Evolutionary conservation across 2,888 invertebrate species (phyloP).

Genomic region (Salpingus planirostris): DNA sequence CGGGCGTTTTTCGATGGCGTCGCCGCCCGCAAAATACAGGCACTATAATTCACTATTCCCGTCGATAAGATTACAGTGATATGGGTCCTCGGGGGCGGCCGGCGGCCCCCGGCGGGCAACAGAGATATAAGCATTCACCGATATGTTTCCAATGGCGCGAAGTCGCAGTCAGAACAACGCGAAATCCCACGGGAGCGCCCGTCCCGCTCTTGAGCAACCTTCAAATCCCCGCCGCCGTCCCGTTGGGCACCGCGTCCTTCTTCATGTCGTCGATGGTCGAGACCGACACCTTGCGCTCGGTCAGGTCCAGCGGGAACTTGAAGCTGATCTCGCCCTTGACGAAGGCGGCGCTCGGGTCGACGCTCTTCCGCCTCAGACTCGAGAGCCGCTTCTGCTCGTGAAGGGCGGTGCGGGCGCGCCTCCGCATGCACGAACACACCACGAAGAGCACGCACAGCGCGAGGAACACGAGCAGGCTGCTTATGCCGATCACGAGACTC

Average conservation of each 20-base stretch:
- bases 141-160: slow-evolving; percentile 16
- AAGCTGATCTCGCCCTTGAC: slow-evolving; percentile 48
- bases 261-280: slow-evolving; percentile 41
- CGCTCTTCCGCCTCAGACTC: slow-evolving; percentile 25
- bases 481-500: slow-evolving; percentile 46
- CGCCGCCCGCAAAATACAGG: slow-evolving; percentile 8
- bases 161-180: no score
- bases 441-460: slow-evolving; percentile 42
- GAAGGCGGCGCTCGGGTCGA: slow-evolving; percentile 39
- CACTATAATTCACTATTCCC: slow-evolving; percentile 20
- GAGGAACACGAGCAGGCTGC: slow-evolving; percentile 42
- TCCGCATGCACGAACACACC: slow-evolving; percentile 58
- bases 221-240: slow-evolving; percentile 34
- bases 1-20: no score
- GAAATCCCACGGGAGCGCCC: background rate
- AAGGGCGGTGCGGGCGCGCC: slow-evolving; percentile 54
- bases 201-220: slow-evolving; percentile 14
- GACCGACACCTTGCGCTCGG: slow-evolving; percentile 38
- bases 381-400: slow-evolving; percentile 30
- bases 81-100: slow-evolving; percentile 10
- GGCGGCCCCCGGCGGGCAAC: background rate
- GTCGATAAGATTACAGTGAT: slow-evolving; percentile 16
- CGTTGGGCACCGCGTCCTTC: slow-evolving; percentile 37
- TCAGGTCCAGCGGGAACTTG: slow-evolving; percentile 47
- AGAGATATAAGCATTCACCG: slow-evolving; percentile 4